phyloP scores from a whole-genome alignment of 2,797 vertebrate genomes.

The Schizopygopsis malacanthus region DNA sequence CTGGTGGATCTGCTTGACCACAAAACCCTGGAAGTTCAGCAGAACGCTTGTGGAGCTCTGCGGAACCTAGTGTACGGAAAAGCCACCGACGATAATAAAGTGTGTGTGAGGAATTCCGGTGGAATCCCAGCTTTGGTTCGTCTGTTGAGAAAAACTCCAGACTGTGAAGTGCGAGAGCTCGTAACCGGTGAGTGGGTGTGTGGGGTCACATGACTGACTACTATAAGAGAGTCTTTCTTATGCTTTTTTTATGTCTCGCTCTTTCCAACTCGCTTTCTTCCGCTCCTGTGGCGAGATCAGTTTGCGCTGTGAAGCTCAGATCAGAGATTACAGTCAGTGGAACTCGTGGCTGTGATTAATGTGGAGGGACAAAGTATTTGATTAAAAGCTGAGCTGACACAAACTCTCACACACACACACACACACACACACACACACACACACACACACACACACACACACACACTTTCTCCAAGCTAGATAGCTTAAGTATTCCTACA shows the following conservation, averaged over 20 bases:
- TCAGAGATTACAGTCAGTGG: constrained; percentile 26
- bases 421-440: not conserved
- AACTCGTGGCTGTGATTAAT: constrained; percentile 48
- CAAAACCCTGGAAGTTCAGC: constrained; percentile 93
- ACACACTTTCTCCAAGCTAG: not conserved
- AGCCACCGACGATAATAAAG: constrained; percentile 97
- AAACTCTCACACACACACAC: not conserved
- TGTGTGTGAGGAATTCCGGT: constrained; percentile 95
- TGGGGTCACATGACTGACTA: constrained; percentile 49
- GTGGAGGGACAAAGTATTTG: constrained; percentile 42
- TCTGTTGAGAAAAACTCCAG: constrained; percentile 90
- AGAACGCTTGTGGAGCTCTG: constrained; percentile 93
- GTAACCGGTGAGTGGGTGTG: constrained; percentile 86
- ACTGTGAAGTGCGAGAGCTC: constrained; percentile 93
- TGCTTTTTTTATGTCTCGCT: constrained; percentile 12
- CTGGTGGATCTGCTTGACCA: constrained; percentile 96
- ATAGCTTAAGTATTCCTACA: not conserved
- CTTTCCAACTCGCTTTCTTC: constrained; percentile 35
- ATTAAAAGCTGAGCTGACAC: constrained; percentile 41
- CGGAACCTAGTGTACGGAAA: constrained; percentile 96
- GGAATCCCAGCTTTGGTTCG: constrained; percentile 94
- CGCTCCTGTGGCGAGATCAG: constrained; percentile 11
- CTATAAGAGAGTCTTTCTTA: constrained; percentile 11
- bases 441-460: not conserved
- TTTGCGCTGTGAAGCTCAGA: constrained; percentile 29